Conservation (phyloP, 1,140 invertebrate genomes). For the Trichonephila inaurata region DNA sequence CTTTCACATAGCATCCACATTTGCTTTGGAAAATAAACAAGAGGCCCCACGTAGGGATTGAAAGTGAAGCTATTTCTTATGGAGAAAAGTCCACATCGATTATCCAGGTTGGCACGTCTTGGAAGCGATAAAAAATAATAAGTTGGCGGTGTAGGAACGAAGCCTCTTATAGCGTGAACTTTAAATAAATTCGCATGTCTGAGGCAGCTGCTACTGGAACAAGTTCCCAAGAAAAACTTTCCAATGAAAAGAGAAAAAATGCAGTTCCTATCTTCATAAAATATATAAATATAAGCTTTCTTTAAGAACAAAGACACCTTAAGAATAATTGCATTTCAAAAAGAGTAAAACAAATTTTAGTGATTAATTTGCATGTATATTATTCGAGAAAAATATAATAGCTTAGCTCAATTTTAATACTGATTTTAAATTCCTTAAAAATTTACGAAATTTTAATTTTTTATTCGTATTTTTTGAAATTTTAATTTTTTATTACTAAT, state of each 20-base stretch:
- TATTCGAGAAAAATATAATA: too few species aligned
- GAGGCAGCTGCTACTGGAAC: conserved; percentile 26
- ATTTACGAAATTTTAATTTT: too few species aligned
- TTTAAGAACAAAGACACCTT: too few species aligned
- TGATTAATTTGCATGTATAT: too few species aligned
- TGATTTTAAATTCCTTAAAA: too few species aligned
- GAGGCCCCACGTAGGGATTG: neutral
- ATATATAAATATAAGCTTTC: too few species aligned
- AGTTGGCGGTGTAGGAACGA: neutral
- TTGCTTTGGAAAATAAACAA: neutral
- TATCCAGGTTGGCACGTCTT: conserved; percentile 36
- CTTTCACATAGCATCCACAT: too few species aligned
- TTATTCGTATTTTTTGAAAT: too few species aligned
- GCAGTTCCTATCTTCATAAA: neutral
- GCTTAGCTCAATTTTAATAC: too few species aligned
- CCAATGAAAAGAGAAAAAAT: neutral
- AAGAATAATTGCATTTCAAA: too few species aligned
- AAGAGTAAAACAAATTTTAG: too few species aligned
- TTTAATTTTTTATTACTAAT: too few species aligned
- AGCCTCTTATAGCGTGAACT: conserved; percentile 34
- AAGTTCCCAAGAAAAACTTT: neutral
- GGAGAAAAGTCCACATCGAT: conserved; percentile 21
- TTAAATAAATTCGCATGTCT: conserved; percentile 63
- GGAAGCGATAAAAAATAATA: conserved; percentile 49
- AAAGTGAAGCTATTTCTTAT: conserved; percentile 1